phyloP scores from a whole-genome alignment of 2,113 vertebrate species.

The Cephalopterus ornatus region DNA sequence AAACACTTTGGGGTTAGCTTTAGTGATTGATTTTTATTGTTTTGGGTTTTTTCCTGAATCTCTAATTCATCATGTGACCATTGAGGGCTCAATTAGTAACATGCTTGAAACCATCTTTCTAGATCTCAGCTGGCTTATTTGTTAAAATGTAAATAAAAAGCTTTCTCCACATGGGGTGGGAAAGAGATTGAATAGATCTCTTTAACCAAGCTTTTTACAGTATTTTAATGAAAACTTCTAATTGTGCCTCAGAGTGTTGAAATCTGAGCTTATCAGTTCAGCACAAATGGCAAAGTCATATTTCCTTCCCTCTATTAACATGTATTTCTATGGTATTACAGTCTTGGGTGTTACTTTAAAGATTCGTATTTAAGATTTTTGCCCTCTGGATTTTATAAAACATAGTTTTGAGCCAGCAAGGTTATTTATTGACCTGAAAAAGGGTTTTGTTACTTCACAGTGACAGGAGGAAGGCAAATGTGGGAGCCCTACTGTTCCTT shows the following conservation, averaged over 20 bases:
- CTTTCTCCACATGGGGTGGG: background rate
- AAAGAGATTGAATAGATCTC: background rate
- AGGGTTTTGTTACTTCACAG: background rate
- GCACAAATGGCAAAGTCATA: background rate
- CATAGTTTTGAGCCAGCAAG: background rate
- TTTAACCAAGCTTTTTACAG: background rate
- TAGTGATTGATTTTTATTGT: background rate
- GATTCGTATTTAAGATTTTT: background rate
- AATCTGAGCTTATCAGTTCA: background rate
- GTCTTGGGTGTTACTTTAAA: background rate
- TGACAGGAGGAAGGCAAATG: background rate
- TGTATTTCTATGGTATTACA: background rate
- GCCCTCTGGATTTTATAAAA: background rate
- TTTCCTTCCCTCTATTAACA: background rate
- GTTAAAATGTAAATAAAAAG: background rate
- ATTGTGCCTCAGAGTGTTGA: background rate
- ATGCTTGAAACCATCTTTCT: background rate
- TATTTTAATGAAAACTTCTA: background rate
- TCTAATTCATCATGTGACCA: background rate
- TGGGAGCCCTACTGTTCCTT: background rate
- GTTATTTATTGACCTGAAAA: background rate
- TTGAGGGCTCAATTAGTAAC: background rate
- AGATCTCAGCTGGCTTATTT: background rate
- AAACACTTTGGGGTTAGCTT: background rate
- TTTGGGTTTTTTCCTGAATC: background rate